A percentile compares a stretch with the other conserved stretches of the same genome.
Conservation (phyloP, 2,113 vertebrate genomes). For the Pituophis catenifer region DNA sequence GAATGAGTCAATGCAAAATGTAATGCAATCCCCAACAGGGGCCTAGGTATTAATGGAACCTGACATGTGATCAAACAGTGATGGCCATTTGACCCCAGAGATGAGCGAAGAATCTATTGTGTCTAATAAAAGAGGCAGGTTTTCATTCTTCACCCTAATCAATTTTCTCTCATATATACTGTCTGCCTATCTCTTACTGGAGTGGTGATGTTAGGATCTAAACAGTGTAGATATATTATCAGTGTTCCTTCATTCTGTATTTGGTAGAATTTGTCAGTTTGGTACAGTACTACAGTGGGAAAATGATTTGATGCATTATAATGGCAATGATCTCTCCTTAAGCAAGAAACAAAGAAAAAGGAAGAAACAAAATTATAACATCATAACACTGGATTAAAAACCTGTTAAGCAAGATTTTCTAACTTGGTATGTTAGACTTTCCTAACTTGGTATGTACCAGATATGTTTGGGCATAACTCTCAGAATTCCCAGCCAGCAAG, state of each 20-base stretch:
- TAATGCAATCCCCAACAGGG: slow-evolving; percentile 81
- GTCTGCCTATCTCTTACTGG: neutral
- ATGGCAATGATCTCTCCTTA: neutral
- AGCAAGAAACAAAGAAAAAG: neutral
- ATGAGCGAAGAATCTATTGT: slow-evolving; percentile 77
- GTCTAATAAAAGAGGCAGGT: slow-evolving; percentile 54
- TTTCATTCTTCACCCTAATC: slow-evolving; percentile 57
- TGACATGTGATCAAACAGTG: slow-evolving; percentile 80
- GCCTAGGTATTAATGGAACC: slow-evolving; percentile 76
- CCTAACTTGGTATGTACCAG: neutral
- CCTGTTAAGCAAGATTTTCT: neutral
- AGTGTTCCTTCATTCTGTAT: fast-evolving
- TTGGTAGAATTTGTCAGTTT: neutral
- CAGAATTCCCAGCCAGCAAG: neutral
- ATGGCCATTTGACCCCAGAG: slow-evolving; percentile 75
- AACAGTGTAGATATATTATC: neutral
- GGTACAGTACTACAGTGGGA: neutral
- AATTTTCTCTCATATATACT: neutral
- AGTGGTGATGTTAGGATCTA: slow-evolving; percentile 22
- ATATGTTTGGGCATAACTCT: neutral
- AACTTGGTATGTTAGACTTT: neutral
- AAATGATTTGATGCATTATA: neutral
- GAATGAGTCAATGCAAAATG: slow-evolving; percentile 81
- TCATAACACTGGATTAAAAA: neutral
- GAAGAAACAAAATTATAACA: neutral